These are phyloP conservation scores for Iphiclides podalirius DNA, from an alignment of 2,888 invertebrate genomes.

Conservation along the genomic window DNA sequence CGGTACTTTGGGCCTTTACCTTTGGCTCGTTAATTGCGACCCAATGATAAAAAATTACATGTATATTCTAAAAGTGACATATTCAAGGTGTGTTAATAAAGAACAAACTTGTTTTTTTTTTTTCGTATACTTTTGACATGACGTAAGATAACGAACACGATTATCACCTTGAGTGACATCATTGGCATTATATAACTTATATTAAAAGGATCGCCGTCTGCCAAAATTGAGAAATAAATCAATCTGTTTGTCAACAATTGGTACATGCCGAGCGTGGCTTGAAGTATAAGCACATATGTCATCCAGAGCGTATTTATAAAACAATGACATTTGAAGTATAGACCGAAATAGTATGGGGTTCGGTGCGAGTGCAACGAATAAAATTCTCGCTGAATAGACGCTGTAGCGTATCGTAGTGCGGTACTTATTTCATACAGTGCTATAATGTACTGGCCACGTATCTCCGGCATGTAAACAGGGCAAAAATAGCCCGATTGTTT, in stretches of 20 bases:
- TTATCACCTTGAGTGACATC: conserved; percentile 54
- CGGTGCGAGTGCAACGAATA: neutral
- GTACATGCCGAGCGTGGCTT: conserved; percentile 34
- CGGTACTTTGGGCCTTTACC: conserved; percentile 4
- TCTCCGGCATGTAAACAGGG: conserved; percentile 46
- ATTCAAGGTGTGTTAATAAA: conserved; percentile 43
- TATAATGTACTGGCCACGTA: conserved; percentile 36
- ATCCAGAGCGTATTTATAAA: conserved; percentile 13
- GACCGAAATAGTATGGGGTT: conserved; percentile 7
- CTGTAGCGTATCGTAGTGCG: neutral
- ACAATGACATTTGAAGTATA: conserved; percentile 14
- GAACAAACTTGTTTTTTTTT: conserved; percentile 29
- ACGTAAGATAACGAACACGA: conserved; percentile 52
- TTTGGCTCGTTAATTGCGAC: neutral
- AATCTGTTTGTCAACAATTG: conserved; percentile 49
- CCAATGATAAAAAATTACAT: conserved; percentile 30
- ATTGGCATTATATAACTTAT: conserved; percentile 48
- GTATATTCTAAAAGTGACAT: conserved; percentile 42
- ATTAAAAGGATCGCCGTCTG: conserved; percentile 50
- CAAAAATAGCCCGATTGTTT: conserved; percentile 68
- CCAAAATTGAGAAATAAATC: conserved; percentile 51
- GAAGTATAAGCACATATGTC: conserved; percentile 30
- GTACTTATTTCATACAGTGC: conserved; percentile 27
- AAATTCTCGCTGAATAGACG: conserved; percentile 8
- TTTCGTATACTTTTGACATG: conserved; percentile 47